Conservation (phyloP, 2,113 vertebrate genomes). For the Anarrhichthys ocellatus region DNA sequence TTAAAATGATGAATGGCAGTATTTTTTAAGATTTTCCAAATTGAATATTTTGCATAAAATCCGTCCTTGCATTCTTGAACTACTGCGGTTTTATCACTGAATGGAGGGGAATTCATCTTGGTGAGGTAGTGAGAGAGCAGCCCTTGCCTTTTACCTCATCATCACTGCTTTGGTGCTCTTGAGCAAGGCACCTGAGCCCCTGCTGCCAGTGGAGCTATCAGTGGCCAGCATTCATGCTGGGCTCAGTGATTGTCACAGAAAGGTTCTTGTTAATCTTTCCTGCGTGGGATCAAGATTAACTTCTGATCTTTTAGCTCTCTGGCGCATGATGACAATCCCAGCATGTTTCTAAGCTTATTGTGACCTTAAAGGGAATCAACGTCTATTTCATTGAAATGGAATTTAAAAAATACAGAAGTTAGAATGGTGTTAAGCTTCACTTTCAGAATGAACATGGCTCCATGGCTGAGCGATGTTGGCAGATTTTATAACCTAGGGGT, state of each 20-base stretch:
- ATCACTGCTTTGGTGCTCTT: neutral
- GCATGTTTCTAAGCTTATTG: neutral
- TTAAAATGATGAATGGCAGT: neutral
- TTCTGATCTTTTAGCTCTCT: conserved; percentile 34
- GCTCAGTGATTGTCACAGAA: conserved; percentile 27
- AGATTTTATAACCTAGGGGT: neutral
- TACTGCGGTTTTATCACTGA: neutral
- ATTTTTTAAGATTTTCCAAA: neutral
- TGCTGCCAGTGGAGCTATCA: neutral
- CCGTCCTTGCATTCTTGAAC: neutral
- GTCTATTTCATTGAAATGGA: neutral
- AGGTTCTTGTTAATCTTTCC: conserved; percentile 49
- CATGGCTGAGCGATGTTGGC: neutral
- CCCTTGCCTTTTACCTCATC: neutral
- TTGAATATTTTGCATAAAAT: conserved; percentile 3
- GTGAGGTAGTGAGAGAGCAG: neutral
- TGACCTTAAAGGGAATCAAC: neutral
- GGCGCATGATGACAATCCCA: conserved; percentile 18
- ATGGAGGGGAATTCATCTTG: neutral
- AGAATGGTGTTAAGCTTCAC: neutral
- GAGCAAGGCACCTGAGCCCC: conserved; percentile 8
- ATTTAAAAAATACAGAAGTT: neutral
- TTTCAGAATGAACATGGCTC: neutral
- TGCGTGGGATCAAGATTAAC: conserved; percentile 47
- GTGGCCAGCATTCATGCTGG: neutral